Percentiles rank a stretch among this genome's conserved stretches.
phyloP scores from a whole-genome alignment of 2,888 invertebrate genomes.

The Hymenopus coronatus region DNA sequence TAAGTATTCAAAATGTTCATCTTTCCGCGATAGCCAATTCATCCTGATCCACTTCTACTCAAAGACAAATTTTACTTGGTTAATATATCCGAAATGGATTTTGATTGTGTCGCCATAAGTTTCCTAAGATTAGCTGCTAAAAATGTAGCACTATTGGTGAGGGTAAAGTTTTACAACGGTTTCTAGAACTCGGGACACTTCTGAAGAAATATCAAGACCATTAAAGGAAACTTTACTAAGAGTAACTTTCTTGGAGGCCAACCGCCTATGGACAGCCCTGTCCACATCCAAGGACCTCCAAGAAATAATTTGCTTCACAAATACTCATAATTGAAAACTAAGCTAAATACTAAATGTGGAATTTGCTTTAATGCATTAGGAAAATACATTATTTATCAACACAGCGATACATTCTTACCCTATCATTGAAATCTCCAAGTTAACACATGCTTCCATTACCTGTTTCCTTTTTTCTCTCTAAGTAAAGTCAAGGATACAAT shows the following conservation, averaged over 20 bases:
- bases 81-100: no score
- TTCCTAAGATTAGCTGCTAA: no score
- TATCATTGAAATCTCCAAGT: not conserved
- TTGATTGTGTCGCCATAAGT: no score
- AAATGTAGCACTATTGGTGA: no score
- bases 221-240: not conserved
- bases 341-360: not conserved
- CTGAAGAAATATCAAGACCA: not conserved
- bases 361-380: not conserved
- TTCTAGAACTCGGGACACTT: not conserved
- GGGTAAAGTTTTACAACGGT: no score
- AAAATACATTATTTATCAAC: not conserved
- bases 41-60: no score
- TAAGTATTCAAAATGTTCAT: no score
- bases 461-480: not conserved
- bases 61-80: no score
- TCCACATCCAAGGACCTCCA: not conserved
- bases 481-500: not conserved
- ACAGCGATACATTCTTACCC: not conserved
- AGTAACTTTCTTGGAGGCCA: not conserved
- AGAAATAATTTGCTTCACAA: not conserved
- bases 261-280: not conserved
- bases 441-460: not conserved
- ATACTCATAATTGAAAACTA: not conserved
- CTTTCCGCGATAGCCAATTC: no score